phyloP scores from a whole-genome alignment of 2,888 invertebrate genomes.

The Sinohyriopsis cumingii region DNA sequence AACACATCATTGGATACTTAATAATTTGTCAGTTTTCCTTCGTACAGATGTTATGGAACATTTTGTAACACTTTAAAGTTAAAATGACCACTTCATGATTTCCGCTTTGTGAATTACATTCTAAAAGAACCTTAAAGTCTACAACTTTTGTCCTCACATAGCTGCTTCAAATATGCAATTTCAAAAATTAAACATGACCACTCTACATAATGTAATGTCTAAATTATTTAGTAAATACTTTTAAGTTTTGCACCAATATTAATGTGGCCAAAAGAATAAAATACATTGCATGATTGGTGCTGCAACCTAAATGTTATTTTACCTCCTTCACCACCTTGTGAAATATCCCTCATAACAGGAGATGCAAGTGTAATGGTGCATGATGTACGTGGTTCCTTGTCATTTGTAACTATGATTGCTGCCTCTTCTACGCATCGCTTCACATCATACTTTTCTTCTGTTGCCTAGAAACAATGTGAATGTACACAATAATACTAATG shows the following conservation, averaged over 20 bases:
- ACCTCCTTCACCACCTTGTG: conserved; percentile 55
- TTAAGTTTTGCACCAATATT: background rate
- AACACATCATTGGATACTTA: background rate
- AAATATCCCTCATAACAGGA: conserved; percentile 87
- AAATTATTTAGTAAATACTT: background rate
- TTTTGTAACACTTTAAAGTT: background rate
- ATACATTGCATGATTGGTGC: background rate
- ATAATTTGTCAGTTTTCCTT: background rate
- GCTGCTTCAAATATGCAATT: background rate
- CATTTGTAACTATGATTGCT: conserved; percentile 85
- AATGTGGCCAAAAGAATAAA: background rate
- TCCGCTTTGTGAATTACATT: background rate
- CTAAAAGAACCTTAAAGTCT: conserved; percentile 1
- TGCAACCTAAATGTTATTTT: background rate
- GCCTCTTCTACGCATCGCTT: conserved; percentile 88
- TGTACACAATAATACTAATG: too few species aligned
- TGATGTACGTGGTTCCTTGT: conserved; percentile 75
- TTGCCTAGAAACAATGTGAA: conserved; percentile 71
- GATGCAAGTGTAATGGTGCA: conserved; percentile 94
- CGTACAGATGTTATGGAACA: background rate
- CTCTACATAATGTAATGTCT: conserved; percentile 33
- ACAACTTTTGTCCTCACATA: conserved; percentile 1
- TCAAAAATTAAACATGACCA: conserved; percentile 46
- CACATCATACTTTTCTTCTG: conserved; percentile 87
- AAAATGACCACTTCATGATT: background rate